A percentile compares a stretch with the other conserved stretches of the same genome.
Conservation (phyloP, 1,140 invertebrate species). For the Pentalonia nigronervosa region DNA sequence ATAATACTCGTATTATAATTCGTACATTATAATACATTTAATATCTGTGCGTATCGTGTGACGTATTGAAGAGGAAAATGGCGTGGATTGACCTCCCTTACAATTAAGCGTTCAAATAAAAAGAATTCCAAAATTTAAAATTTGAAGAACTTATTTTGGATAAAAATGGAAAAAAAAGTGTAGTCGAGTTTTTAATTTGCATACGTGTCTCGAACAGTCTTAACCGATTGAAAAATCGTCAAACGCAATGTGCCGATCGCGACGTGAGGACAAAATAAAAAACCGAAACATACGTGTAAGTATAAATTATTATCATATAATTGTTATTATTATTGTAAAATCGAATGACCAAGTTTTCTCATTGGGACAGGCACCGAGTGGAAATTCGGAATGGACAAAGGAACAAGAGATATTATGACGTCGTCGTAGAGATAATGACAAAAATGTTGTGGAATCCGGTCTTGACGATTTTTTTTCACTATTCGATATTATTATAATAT, state of each 20-base stretch:
- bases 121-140: background rate
- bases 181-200: background rate
- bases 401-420: background rate
- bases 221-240: background rate
- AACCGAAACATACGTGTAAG: background rate
- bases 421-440: background rate
- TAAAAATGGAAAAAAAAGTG: background rate
- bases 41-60: too few species aligned
- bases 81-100: too few species aligned
- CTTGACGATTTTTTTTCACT: background rate
- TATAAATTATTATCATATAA: background rate
- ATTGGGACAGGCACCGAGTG: background rate
- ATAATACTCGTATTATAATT: background rate
- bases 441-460: background rate
- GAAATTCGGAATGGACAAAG: background rate
- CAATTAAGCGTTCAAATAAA: background rate
- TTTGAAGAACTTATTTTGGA: background rate
- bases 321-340: background rate
- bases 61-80: too few species aligned
- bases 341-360: background rate
- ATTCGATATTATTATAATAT: background rate
- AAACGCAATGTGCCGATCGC: background rate
- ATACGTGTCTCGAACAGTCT: background rate
- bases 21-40: too few species aligned
- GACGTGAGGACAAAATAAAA: background rate